Evolutionary conservation across 2,888 invertebrate genomes (phyloP).

Genomic region (Notodromas monacha): DNA sequence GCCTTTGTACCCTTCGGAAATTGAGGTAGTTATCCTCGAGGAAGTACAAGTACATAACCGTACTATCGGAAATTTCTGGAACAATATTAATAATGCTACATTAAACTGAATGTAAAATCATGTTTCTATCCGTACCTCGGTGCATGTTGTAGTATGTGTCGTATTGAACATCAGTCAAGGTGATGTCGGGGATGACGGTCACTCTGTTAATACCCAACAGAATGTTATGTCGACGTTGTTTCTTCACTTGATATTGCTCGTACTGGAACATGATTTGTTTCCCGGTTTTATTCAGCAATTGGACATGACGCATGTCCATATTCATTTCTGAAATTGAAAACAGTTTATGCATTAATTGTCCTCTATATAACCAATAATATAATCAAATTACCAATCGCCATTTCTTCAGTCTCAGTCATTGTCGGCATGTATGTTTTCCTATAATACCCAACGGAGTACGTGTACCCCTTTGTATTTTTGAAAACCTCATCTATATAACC

Average conservation of each 20-base stretch:
- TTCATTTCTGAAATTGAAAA: slow-evolving; percentile 4
- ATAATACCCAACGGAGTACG: slow-evolving; percentile 4
- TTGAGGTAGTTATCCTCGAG: slow-evolving; percentile 4
- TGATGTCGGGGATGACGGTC: slow-evolving; percentile 4
- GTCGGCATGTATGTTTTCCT: slow-evolving; percentile 4
- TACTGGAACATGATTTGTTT: slow-evolving; percentile 4
- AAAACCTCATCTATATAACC: slow-evolving; percentile 4
- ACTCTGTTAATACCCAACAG: slow-evolving; percentile 4
- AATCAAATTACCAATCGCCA: slow-evolving; percentile 4
- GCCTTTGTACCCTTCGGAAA: slow-evolving; percentile 4
- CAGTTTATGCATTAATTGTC: slow-evolving; percentile 4
- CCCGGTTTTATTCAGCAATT: slow-evolving; percentile 4
- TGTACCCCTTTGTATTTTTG: slow-evolving; percentile 4
- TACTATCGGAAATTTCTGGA: slow-evolving; percentile 4
- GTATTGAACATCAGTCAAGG: slow-evolving; percentile 4
- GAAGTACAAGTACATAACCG: slow-evolving; percentile 4
- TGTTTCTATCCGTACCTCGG: slow-evolving; percentile 4
- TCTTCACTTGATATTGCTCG: slow-evolving; percentile 4
- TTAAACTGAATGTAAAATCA: slow-evolving; percentile 4
- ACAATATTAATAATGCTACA: slow-evolving; percentile 4
- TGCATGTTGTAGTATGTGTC: slow-evolving; percentile 4
- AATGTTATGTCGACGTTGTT: slow-evolving; percentile 4
- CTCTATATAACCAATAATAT: slow-evolving; percentile 4
- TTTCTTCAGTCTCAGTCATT: slow-evolving; percentile 4
- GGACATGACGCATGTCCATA: slow-evolving; percentile 4